Evolutionary conservation across 2,888 invertebrate genomes (phyloP), one percentile per base, ranked within the genome.

Genomic region (Itoplectis maculator): DNA sequence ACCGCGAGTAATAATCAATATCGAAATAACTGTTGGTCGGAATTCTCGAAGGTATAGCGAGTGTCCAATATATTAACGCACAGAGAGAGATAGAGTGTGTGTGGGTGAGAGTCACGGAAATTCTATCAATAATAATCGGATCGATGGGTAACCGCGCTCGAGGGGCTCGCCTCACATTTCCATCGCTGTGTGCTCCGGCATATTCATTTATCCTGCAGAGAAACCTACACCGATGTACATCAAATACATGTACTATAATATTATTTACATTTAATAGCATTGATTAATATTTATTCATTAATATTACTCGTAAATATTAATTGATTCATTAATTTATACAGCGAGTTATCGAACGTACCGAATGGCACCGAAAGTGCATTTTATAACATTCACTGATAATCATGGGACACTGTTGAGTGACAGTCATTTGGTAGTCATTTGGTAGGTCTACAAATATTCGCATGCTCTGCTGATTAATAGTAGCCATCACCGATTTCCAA

Each of bases 121-220:
- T 54, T 40, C 54, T 54, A 69, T 69, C 54, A 69, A 69, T 69
- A 69, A 69, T 69, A 69, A 69, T 69, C 54, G 40, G 54, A 69
- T 54, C 69, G 69, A 69, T 69, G 29, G 54, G 42, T 20, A 68
- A 68, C 49, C 49, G 18, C 51, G 68, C 66, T 66, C 66, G 47
- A 45, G 66, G 66, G 66, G 66, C 5, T 18, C 9, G 13, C 37
- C 35, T 61, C 37, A 2, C 35, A 15, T 61, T 61, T 59, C n/a
- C 35, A 29, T 29, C n/a, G 35, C 35, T 29, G 5, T 13, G n/a
- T 5, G 40, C 47, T 8, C 1, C 15, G 29, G 6, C 1, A 47
- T 49, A 66, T 66, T 29, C 47, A 35, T 65, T 47, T 47, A 35
- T 49, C 47, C n/a, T 15, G 8, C 61, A 37, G 15, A 37, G 40